Evolutionary conservation across 2,113 vertebrate species (phyloP).

Genomic region (Rhabdomys dilectus): DNA sequence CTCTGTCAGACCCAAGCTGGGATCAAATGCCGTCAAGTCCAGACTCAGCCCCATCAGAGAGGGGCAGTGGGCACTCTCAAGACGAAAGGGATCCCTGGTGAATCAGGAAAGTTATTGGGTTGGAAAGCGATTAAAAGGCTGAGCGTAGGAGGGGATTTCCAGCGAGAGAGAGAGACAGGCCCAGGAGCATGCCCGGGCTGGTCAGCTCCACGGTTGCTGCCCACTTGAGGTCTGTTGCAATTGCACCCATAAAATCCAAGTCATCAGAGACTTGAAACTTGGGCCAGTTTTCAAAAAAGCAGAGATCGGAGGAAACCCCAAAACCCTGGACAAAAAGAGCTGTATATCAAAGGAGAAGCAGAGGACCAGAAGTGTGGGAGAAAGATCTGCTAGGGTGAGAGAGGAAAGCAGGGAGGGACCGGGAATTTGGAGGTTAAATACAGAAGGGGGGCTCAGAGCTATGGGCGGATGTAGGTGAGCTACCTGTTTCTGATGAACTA

Average conservation of each 20-base stretch:
- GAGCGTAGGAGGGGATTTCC: constrained; percentile 79
- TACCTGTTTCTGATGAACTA: not conserved
- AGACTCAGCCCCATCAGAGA: constrained; percentile 59
- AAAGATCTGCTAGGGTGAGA: not conserved
- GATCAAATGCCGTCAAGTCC: constrained; percentile 78
- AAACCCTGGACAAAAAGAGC: not conserved
- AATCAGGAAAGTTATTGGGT: constrained; percentile 79
- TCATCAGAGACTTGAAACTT: constrained; percentile 49
- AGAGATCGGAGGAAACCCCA: constrained; percentile 25
- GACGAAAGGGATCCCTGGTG: constrained; percentile 78
- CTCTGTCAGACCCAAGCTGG: constrained; percentile 59
- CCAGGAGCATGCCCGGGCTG: constrained; percentile 72
- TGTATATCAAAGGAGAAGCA: not conserved
- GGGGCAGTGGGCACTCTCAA: constrained; percentile 59
- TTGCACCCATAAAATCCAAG: constrained; percentile 44
- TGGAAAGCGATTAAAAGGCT: constrained; percentile 79
- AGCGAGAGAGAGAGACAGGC: constrained; percentile 29
- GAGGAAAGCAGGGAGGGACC: not conserved
- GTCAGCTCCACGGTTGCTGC: constrained; percentile 27
- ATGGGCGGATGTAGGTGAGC: not conserved
- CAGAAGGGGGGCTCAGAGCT: not conserved
- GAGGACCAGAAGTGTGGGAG: not conserved
- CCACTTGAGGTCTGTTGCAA: constrained; percentile 67
- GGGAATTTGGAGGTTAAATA: not conserved
- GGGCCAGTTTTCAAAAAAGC: constrained; percentile 10